Base-by-base conservation (phyloP, 2,113 vertebrate species). In the Apodemus speciosus region DNA sequence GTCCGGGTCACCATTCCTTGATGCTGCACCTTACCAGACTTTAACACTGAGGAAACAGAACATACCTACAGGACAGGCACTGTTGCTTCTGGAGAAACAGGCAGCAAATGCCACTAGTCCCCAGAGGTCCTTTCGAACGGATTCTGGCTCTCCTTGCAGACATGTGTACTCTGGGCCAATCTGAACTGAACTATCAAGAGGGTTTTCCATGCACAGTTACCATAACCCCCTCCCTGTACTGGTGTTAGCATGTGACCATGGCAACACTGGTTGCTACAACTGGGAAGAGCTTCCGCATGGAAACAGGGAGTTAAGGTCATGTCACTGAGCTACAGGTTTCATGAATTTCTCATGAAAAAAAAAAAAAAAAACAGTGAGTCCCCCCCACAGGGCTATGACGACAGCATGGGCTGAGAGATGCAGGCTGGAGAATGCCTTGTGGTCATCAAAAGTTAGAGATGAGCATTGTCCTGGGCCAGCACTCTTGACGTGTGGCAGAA, bases 401-500 rank as follows among this genome's bases (percentile, higher is more conserved):
- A 88, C 27, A 32, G 2, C 0, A 2, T 6, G 32, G 9, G 21
- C 21, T 23, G 13, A 21, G 14, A 23, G 76, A 15, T 0, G 0
- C 0, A 3, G 2, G 8, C 62, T 11, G 35, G 2, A 38, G 49
- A 76, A 81, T 9, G 25, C 60, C 4, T 9, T 64, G 10, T 8
- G 0, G 14, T 25, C 60, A 11, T 30, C n/a, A 2, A 3, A 77
- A 62, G 49, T 27, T 35, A 43, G 73, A 96, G 75, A 66, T 72
- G 0, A 68, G 88, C 35, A 49, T 64, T 62, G n/a, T 4, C 62
- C 73, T 40, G 66, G 89, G 58, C 92, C 90, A 84, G 92, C 69
- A 71, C 16, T 84, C 18, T 8, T 23, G 20, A 85, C 25, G 85
- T 58, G 80, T 23, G 58, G 38, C 87, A 51, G 84, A 95, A 94